Evolutionary conservation across 2,797 vertebrate species (phyloP).

Genomic region (Varecia variegata): DNA sequence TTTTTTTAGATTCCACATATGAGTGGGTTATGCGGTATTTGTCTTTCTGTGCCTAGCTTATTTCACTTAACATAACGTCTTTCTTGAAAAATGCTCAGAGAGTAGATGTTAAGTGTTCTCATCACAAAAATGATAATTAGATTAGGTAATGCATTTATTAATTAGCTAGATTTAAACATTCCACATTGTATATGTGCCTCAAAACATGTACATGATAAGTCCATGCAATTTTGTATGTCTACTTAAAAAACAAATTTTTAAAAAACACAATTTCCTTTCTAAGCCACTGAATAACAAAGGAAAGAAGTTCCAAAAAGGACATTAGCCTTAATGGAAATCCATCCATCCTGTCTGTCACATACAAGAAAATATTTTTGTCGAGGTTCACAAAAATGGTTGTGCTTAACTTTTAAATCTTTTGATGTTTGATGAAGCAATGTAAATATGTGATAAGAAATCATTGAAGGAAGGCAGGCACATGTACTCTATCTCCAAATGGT

Average conservation of each 20-base stretch:
- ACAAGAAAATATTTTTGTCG: neutral
- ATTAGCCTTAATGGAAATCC: neutral
- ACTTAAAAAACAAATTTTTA: neutral
- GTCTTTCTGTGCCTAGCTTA: neutral
- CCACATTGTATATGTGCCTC: neutral
- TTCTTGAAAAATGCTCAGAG: neutral
- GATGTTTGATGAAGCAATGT: neutral
- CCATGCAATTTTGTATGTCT: neutral
- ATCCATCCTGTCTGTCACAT: neutral
- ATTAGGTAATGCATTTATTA: neutral
- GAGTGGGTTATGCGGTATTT: neutral
- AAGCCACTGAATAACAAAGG: neutral
- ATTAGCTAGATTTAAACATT: neutral
- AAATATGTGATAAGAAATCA: slow-evolving; percentile 26
- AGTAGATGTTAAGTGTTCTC: neutral
- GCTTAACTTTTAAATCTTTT: slow-evolving; percentile 33
- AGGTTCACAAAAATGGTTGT: neutral
- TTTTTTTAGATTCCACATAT: neutral
- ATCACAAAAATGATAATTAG: neutral
- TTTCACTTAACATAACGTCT: neutral
- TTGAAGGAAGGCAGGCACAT: neutral
- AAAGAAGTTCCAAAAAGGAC: neutral
- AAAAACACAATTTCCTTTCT: slow-evolving; percentile 9
- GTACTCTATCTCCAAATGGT: neutral
- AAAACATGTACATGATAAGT: neutral